These are phyloP conservation scores for Acrossocheilus wenchowensis DNA, from an alignment of 2,797 vertebrate species.

Conservation along the genomic window DNA sequence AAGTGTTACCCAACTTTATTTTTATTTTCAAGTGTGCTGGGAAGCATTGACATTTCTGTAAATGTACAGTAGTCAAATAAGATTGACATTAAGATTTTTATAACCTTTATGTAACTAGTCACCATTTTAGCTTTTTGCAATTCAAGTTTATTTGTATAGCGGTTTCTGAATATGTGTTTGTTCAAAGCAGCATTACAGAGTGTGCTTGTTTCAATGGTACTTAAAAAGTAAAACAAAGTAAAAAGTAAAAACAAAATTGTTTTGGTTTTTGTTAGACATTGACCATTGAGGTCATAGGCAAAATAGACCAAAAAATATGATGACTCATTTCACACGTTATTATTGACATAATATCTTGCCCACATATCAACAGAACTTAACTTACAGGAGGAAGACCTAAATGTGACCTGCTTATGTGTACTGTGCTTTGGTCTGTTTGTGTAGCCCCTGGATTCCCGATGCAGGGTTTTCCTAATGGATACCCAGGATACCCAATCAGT, in stretches of 20 bases:
- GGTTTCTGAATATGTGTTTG: not conserved
- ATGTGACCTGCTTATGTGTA: not conserved
- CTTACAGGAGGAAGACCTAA: not conserved
- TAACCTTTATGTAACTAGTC: not conserved
- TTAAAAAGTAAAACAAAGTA: not conserved
- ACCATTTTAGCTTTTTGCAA: not conserved
- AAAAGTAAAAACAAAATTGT: not conserved
- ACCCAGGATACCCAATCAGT: slow-evolving; percentile 88
- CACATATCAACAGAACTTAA: not conserved
- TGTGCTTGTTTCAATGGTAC: not conserved
- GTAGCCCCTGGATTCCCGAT: slow-evolving; percentile 89
- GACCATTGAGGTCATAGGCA: not conserved
- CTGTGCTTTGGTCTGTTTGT: slow-evolving; percentile 42
- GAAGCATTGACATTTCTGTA: not conserved
- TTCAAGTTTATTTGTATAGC: not conserved
- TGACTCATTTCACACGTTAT: not conserved
- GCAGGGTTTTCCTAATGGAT: slow-evolving; percentile 93
- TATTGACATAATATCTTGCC: not conserved
- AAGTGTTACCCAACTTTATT: not conserved
- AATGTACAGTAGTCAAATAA: not conserved
- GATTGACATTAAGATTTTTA: not conserved
- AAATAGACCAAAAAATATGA: not conserved
- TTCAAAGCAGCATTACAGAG: not conserved
- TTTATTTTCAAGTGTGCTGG: slow-evolving; percentile 3
- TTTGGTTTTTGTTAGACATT: not conserved